Evolutionary conservation across 2,113 vertebrate genomes (phyloP).

Genomic region (Rhinolophus ferrumequinum): DNA sequence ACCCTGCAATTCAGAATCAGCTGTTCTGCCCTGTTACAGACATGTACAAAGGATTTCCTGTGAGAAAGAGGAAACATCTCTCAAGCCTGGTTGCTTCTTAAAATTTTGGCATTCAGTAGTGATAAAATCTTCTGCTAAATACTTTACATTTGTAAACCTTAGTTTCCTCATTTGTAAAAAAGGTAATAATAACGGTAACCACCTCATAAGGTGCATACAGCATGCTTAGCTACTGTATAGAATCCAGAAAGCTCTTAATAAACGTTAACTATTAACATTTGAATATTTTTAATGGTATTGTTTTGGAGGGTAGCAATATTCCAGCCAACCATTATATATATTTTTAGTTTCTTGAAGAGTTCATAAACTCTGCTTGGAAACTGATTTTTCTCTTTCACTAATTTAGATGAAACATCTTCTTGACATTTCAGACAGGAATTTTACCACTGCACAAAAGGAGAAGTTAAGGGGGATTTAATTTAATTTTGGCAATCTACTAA

Average conservation of each 20-base stretch:
- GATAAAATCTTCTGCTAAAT: not conserved
- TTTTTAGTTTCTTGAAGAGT: not conserved
- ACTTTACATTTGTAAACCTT: not conserved
- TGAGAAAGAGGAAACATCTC: not conserved
- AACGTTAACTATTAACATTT: not conserved
- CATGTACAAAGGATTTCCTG: not conserved
- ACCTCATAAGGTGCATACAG: not conserved
- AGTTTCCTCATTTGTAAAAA: slow-evolving; percentile 3
- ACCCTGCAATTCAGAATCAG: not conserved
- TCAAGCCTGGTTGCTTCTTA: not conserved
- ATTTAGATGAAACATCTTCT: slow-evolving; percentile 14
- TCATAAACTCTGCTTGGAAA: slow-evolving; percentile 31
- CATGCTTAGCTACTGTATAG: not conserved
- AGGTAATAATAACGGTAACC: not conserved
- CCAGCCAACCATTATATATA: not conserved
- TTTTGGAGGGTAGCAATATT: not conserved
- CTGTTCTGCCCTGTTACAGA: not conserved
- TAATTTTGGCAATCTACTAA: slow-evolving; percentile 56
- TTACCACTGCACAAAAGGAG: slow-evolving; percentile 12
- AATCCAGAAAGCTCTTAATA: not conserved
- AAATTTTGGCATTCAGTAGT: not conserved
- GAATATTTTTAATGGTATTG: not conserved
- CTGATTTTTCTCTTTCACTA: not conserved
- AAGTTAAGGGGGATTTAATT: slow-evolving; percentile 43
- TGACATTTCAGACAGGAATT: slow-evolving; percentile 51